These are phyloP conservation scores for Cossypha heuglini DNA, from an alignment of 2,797 vertebrate genomes.

Conservation along the genomic window DNA sequence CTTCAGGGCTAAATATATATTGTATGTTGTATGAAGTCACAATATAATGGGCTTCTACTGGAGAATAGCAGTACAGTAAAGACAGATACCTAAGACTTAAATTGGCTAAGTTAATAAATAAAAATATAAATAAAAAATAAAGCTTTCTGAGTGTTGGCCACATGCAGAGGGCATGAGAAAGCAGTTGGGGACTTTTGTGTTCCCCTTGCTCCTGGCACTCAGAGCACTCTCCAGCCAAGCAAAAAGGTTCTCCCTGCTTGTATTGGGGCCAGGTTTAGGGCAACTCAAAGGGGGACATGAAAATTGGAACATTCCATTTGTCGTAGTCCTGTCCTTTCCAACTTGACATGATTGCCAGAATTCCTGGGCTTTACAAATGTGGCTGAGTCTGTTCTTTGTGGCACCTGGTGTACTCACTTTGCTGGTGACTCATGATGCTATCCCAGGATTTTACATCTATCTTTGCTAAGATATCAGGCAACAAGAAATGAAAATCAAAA, in stretches of 20 bases:
- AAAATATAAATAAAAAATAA: neutral
- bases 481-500: neutral
- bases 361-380: neutral
- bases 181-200: neutral
- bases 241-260: neutral
- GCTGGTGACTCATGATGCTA: neutral
- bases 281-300: neutral
- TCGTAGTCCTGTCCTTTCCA: neutral
- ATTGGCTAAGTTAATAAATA: neutral
- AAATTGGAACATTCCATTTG: neutral
- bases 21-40: neutral
- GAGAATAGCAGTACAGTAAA: neutral
- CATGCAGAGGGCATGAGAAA: neutral
- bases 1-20: neutral
- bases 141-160: neutral
- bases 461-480: neutral
- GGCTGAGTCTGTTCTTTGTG: neutral
- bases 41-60: neutral
- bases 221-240: neutral
- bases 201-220: neutral
- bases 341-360: neutral
- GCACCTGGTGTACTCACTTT: neutral
- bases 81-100: neutral
- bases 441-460: neutral
- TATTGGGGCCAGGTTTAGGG: neutral